Base-by-base conservation (phyloP, 2,888 invertebrate genomes). In the Agrotis clavis region DNA sequence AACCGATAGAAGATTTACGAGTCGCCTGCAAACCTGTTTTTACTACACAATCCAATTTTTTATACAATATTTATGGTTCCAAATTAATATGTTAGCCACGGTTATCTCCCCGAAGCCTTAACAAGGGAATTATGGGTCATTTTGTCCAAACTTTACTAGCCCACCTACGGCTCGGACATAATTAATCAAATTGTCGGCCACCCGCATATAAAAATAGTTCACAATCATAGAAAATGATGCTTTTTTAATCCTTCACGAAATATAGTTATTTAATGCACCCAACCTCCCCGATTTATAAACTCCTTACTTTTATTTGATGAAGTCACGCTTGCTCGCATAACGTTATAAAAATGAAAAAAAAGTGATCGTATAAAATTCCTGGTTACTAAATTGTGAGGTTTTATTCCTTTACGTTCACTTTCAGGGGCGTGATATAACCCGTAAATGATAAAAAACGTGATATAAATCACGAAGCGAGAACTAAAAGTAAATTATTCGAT, bases 81-180 rank as follows among this genome's bases (percentile, higher is more conserved):
- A 93, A 92, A 95, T 94, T 95, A 94, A 94, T 94, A 93, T 88
- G 92, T 94, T 90, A 90, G 86, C 74, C 72, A 83, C 85, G 89
- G 88, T 92, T 91, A 92, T 92, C 89, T 92, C 89, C 88, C 87
- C 77, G 73, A 85, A 89, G 90, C 89, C 86, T 90, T 93, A 94
- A 95, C 95, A 92, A 95, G 94, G 91, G 90, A 93, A 95, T 95
- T 95, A 95, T 90, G 91, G 94, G 93, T 95, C 88, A 95, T 95
- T 95, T 94, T 89, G 89, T 91, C 87, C 87, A 87, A 90, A 92
- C 89, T 90, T 91, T 90, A 90, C 87, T 79, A 87, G 95, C 92
- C 95, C 95, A 95, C 95, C 95, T 95, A 95, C 93, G 82, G 81
- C 94, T 95, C 93, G 82, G 81, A 81, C 81, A 90, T 91, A 93